Evolutionary conservation across 2,113 vertebrate genomes (phyloP), one percentile per base, ranked within the genome.

Genomic region (Xenopus borealis): DNA sequence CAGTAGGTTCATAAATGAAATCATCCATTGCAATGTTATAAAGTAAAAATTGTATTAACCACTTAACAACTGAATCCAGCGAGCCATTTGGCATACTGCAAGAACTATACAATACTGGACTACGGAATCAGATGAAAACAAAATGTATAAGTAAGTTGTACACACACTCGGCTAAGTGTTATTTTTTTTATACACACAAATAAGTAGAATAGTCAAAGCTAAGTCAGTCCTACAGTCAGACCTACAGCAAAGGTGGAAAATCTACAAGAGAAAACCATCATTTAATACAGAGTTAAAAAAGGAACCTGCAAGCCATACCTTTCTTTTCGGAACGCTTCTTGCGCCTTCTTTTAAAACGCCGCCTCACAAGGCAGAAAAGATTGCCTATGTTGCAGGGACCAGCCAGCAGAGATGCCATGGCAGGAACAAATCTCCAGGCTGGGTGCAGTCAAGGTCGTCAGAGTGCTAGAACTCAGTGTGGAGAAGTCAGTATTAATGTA

Each of bases 291-390:
- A 50, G 17, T 9, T 0, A 10, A 6, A 0, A 4, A 55, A 55
- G 53, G 64, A 62, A 61, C 20, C 7, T 7, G 0, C 10, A 9
- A 4, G 0, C 44, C 12, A 87, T 92, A 95, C 95, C 95, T 94
- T 87, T 94, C 76, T 84, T 89, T 72, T 94, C 88, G 0, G 89
- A 93, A 64, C 88, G 83, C 69, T 90, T 95, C 80, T 80, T 92
- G 81, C 92, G 90, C 80, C 94, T 89, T 83, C 91, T 84, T 79
- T 88, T 94, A 74, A 83, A 87, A 69, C 77, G 85, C 78, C 63
- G 86, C 23, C 78, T 80, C 75, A 85, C 78, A 9, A 75, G 17
- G 74, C 91, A 85, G 81, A 89, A 86, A 66, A 86, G 86, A 72
- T 85, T 85, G 71, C 88, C 90, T 84, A 78, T 50, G 57, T 79